Evolutionary conservation across 1,140 invertebrate genomes (phyloP), one percentile per base, ranked within the genome.

Genomic region (Drosophila leontia): DNA sequence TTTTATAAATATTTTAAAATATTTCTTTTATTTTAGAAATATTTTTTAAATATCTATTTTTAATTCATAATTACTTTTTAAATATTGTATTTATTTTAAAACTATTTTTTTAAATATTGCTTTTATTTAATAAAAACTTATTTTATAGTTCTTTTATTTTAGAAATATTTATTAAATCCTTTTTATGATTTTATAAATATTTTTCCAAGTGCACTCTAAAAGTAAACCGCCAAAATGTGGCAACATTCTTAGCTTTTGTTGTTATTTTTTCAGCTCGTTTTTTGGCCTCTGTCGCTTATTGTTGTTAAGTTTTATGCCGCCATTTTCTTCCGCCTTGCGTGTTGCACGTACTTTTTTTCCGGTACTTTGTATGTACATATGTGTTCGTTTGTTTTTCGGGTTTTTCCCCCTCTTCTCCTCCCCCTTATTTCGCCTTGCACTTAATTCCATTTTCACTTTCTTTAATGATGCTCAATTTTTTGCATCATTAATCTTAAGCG

Each of bases 401-500:
- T 42, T 17, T 29, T 39, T 29, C 15, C 63, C 19, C n/a, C 7
- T n/a, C 7, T 12, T 48, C 32, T 1, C 4, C 17, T 5, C 6
- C 35, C n/a, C 23, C 7, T 13, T 39, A 15, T 3, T 44, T 7
- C 5, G 64, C 23, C 51, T 78, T 88, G 84, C 83, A 87, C 80
- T 82, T 87, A 87, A 88, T 88, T 90, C 85, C 84, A 90, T 90
- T 88, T 84, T 90, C 81, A 84, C 84, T 88, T 81, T 84, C 84
- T 90, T 81, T 88, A 87, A 87, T 88, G 80, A 78, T 87, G 77
- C 84, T 88, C 80, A 87, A 87, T 87, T 88, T 87, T 88, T 78
- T 88, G 84, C 84, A 88, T 87, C 84, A 87, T 87, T 87, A 88
- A 87, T 87, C 84, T 87, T 87, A 68, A 80, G 84, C 84, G 84